Conservation (phyloP, 2,113 vertebrate genomes). For the Pithys albifrons region DNA sequence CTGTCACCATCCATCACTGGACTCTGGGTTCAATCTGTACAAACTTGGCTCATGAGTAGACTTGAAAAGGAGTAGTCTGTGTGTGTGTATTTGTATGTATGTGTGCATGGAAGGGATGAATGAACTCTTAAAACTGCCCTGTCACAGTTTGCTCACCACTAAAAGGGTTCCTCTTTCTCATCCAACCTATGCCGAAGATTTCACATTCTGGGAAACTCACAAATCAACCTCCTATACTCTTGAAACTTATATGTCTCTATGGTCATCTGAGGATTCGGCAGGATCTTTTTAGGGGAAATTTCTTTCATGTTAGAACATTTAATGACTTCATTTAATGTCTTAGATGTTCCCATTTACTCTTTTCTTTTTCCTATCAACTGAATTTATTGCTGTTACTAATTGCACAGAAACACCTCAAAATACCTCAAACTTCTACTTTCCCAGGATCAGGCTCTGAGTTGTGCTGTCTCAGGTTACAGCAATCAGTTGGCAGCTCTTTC, state of each 20-base stretch:
- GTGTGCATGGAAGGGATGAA: not conserved
- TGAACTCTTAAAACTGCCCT: not conserved
- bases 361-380: not conserved
- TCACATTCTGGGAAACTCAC: not conserved
- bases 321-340: not conserved
- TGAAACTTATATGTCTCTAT: not conserved
- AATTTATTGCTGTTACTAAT: not conserved
- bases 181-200: not conserved
- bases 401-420: not conserved
- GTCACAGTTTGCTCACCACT: not conserved
- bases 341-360: not conserved
- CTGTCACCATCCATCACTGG: not conserved
- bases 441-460: not conserved
- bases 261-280: not conserved
- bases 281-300: not conserved
- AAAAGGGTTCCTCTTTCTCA: not conserved
- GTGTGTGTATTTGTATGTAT: not conserved
- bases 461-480: not conserved
- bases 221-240: not conserved
- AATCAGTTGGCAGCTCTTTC: not conserved
- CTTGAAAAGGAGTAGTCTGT: not conserved
- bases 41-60: not conserved
- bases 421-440: not conserved
- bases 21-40: not conserved
- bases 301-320: not conserved